Percentiles rank a stretch among this genome's conserved stretches.
phyloP scores from a whole-genome alignment of 2,888 invertebrate genomes.

The Pristionchus mayeri region DNA sequence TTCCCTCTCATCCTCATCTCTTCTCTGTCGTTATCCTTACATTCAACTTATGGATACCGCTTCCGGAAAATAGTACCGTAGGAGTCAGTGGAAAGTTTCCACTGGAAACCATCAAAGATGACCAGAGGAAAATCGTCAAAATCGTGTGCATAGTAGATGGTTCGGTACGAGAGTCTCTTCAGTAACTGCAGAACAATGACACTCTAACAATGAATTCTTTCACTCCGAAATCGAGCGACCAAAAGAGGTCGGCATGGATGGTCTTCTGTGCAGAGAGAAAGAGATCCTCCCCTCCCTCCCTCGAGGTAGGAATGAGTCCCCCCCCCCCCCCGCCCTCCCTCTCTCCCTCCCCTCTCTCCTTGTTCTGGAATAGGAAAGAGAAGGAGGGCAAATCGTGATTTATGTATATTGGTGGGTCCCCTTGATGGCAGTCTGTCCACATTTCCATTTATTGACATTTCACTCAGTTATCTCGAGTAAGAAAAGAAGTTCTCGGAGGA shows the following conservation, averaged over 20 bases:
- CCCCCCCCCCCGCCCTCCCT: background rate
- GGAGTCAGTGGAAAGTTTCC: no score
- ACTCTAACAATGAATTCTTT: no score
- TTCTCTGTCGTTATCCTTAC: background rate
- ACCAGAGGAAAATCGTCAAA: no score
- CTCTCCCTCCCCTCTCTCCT: background rate
- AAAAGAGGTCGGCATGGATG: no score
- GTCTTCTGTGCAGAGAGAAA: background rate
- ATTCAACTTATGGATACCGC: no score
- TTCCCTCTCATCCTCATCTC: background rate
- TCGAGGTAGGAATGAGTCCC: background rate
- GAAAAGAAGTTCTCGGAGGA: background rate
- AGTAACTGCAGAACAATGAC: background rate
- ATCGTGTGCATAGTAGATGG: no score
- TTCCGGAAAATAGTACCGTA: no score
- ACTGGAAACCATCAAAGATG: no score
- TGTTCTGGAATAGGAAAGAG: background rate
- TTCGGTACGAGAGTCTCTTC: no score
- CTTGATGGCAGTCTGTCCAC: background rate
- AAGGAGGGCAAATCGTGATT: background rate
- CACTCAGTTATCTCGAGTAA: background rate
- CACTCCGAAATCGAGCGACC: no score
- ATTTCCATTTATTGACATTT: slow-evolving; percentile 3
- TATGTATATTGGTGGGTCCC: slow-evolving; percentile 1
- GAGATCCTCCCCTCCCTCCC: background rate